Conservation (phyloP, 2,888 invertebrate genomes). For the Cheilosia soror region DNA sequence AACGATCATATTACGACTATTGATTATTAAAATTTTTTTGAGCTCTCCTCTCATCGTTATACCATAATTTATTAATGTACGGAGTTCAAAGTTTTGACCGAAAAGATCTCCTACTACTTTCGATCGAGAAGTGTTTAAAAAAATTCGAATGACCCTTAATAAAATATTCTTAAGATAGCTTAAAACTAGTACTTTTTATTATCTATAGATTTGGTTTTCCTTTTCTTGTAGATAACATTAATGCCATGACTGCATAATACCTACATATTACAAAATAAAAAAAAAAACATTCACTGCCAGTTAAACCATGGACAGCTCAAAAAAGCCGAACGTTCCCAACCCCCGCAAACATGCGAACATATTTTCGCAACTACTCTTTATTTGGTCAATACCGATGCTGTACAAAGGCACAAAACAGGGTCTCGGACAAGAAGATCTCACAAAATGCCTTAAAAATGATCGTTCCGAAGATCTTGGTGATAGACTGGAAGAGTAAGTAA, state of each 20-base stretch:
- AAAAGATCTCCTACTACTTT: too few relatives aligned
- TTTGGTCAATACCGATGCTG: constrained; percentile 82
- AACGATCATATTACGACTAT: too few relatives aligned
- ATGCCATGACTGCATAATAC: not conserved
- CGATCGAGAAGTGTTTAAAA: too few relatives aligned
- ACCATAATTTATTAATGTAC: too few relatives aligned
- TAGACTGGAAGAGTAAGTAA: constrained; percentile 82
- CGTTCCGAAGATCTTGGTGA: constrained; percentile 82
- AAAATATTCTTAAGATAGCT: not conserved
- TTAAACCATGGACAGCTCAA: constrained; percentile 81
- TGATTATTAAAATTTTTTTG: too few relatives aligned
- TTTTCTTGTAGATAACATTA: not conserved
- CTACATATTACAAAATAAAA: not conserved
- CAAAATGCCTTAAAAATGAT: constrained; percentile 87
- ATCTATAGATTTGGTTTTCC: not conserved
- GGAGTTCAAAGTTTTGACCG: too few relatives aligned
- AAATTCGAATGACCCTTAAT: too few relatives aligned
- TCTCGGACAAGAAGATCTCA: constrained; percentile 88
- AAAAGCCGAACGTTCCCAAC: constrained; percentile 82
- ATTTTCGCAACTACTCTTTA: constrained; percentile 82
- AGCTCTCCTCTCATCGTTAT: too few relatives aligned
- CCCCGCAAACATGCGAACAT: constrained; percentile 81
- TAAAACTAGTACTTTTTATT: not conserved
- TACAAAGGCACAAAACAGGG: constrained; percentile 81
- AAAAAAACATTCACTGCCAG: not conserved